Percentiles rank a stretch among this genome's conserved stretches.
Conservation (phyloP, 2,113 vertebrate species). For the Budorcas taxicolor region DNA sequence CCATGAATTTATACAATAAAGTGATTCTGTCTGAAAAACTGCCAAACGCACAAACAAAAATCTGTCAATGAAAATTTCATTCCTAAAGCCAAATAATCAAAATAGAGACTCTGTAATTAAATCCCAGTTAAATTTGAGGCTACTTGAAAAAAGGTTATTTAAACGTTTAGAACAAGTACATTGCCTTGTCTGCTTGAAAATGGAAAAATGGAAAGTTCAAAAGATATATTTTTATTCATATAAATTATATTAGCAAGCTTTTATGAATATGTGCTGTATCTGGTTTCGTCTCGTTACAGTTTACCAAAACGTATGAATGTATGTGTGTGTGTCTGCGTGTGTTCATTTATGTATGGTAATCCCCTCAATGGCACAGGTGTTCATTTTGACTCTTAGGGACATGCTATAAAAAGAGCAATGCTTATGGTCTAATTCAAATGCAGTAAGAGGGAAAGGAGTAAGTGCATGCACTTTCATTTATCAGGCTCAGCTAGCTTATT, state of each 20-base stretch:
- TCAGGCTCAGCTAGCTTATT: slow-evolving; percentile 56
- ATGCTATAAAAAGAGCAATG: neutral
- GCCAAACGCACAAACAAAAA: neutral
- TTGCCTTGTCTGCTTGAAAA: neutral
- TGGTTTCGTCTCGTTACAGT: neutral
- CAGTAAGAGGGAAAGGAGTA: slow-evolving; percentile 46
- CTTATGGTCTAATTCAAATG: slow-evolving; percentile 47
- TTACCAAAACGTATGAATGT: neutral
- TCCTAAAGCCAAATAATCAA: neutral
- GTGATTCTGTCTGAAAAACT: neutral
- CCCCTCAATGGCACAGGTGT: neutral
- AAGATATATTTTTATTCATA: neutral
- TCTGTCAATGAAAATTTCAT: neutral
- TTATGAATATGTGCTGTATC: neutral
- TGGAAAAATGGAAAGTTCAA: neutral
- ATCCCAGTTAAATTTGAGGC: neutral
- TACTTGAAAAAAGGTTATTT: neutral
- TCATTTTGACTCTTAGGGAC: neutral
- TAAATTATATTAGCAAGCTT: neutral
- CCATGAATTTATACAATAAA: neutral
- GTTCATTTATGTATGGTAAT: neutral
- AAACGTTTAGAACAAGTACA: neutral
- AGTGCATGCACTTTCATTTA: slow-evolving; percentile 35
- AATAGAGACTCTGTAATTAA: neutral
- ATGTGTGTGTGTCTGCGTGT: neutral